phyloP scores from a whole-genome alignment of 2,888 invertebrate genomes.

The Agonopterix alstromeriana region DNA sequence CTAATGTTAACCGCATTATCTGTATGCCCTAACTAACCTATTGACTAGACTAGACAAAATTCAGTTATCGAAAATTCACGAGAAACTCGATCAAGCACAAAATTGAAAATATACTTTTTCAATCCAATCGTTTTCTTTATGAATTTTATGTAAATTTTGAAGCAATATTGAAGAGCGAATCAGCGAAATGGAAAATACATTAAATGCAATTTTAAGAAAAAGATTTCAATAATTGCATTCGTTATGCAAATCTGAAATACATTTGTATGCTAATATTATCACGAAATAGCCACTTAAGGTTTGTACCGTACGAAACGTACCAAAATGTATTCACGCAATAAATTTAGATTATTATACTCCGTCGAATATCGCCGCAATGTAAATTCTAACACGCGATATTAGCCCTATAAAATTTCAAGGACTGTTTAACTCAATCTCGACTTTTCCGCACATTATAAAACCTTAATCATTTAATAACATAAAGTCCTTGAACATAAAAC shows the following conservation, averaged over 20 bases:
- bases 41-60: too few relatives aligned
- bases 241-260: slow-evolving; percentile 4
- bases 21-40: too few relatives aligned
- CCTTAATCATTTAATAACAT: slow-evolving; percentile 7
- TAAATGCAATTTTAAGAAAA: slow-evolving; percentile 4
- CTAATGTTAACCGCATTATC: too few relatives aligned
- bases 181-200: slow-evolving; percentile 2
- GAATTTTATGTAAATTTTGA: too few relatives aligned
- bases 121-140: too few relatives aligned
- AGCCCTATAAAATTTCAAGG: slow-evolving; percentile 20
- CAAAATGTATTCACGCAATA: slow-evolving; percentile 20
- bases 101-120: too few relatives aligned
- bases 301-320: slow-evolving; percentile 7
- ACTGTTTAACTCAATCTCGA: slow-evolving; percentile 5
- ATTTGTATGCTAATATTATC: slow-evolving; percentile 8
- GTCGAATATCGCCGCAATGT: slow-evolving; percentile 15
- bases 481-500: neutral
- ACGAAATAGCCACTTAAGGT: slow-evolving; percentile 3
- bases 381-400: slow-evolving; percentile 17
- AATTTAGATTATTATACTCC: slow-evolving; percentile 24
- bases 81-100: too few relatives aligned
- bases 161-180: neutral
- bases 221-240: slow-evolving; percentile 5
- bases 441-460: neutral
- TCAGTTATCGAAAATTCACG: too few relatives aligned